These are phyloP conservation scores for Pelecanoides urinatrix DNA, from an alignment of 2,113 vertebrate species.

Conservation along the genomic window DNA sequence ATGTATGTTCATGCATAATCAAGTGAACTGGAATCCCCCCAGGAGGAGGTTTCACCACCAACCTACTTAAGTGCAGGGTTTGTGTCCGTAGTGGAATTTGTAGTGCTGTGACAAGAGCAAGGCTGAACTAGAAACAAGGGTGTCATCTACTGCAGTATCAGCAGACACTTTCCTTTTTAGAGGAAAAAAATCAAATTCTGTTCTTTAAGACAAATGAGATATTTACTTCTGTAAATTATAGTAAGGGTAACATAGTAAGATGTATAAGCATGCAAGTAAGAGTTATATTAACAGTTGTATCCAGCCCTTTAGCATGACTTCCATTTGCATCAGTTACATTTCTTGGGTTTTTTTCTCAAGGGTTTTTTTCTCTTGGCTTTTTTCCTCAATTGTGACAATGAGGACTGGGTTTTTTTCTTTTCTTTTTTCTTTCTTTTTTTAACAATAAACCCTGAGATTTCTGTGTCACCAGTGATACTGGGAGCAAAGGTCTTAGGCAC, in stretches of 20 bases:
- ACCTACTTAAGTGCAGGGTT: neutral
- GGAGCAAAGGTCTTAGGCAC: neutral
- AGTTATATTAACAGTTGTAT: neutral
- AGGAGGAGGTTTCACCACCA: neutral
- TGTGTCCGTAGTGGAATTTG: neutral
- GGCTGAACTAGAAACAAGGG: neutral
- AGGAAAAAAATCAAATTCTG: neutral
- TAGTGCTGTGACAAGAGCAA: neutral
- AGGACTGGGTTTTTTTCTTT: neutral
- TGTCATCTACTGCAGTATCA: neutral
- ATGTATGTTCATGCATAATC: neutral
- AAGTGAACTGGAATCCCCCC: neutral
- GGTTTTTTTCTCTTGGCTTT: accelerated
- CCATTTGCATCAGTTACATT: neutral
- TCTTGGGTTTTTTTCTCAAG: neutral
- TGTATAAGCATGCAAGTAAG: neutral
- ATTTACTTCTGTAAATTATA: neutral
- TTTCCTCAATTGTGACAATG: neutral
- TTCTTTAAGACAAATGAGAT: neutral
- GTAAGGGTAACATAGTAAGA: neutral
- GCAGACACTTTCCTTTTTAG: neutral
- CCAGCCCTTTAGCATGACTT: neutral
- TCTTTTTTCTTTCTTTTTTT: neutral
- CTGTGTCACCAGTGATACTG: neutral
- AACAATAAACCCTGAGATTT: neutral